These are phyloP conservation scores for Lasioglossum morio DNA, from an alignment of 2,888 invertebrate genomes.

Conservation along the genomic window DNA sequence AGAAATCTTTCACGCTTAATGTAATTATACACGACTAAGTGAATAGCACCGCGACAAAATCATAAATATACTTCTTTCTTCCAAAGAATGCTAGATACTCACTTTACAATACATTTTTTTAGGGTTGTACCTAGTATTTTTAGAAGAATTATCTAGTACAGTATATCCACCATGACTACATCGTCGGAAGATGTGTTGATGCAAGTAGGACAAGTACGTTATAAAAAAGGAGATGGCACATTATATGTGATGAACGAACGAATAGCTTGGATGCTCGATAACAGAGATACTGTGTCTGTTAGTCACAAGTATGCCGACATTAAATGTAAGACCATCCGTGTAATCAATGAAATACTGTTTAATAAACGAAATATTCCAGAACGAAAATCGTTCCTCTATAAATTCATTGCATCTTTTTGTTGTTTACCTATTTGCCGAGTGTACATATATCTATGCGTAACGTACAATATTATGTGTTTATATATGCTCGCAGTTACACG, in stretches of 20 bases:
- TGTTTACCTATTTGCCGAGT: neutral
- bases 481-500: neutral
- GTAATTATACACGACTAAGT: neutral
- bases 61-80: neutral
- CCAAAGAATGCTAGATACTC: neutral
- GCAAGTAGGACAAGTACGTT: conserved; percentile 96
- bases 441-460: neutral
- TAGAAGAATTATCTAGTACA: conserved; percentile 74
- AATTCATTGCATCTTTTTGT: conserved; percentile 40
- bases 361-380: conserved; percentile 57
- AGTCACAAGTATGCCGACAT: conserved; percentile 98
- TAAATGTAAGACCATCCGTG: conserved; percentile 89
- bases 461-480: neutral
- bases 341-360: conserved; percentile 47
- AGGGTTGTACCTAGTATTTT: conserved; percentile 60
- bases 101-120: conserved; percentile 35
- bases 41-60: neutral
- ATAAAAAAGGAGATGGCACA: conserved; percentile 98
- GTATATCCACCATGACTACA: conserved; percentile 89
- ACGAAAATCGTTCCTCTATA: conserved; percentile 42
- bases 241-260: conserved; percentile 98
- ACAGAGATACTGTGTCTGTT: conserved; percentile 95
- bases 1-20: neutral
- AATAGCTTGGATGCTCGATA: conserved; percentile 98
- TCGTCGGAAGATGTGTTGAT: conserved; percentile 97